phyloP scores from a whole-genome alignment of 2,888 invertebrate species.

The Drosophila greeni region DNA sequence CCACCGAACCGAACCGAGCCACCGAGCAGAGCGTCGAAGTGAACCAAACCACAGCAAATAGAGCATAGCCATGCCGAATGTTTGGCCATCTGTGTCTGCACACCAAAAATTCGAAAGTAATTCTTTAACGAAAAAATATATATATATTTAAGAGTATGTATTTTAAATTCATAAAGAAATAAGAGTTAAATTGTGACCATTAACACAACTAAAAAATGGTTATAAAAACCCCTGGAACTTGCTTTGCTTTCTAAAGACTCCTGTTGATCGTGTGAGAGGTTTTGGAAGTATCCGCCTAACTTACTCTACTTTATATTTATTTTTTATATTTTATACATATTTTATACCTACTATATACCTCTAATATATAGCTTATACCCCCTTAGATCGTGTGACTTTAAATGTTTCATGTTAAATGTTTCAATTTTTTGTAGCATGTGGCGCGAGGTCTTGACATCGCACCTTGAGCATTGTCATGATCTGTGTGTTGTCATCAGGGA shows the following conservation, averaged over 20 bases:
- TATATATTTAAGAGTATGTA: too few species aligned
- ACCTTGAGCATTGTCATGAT: constrained; percentile 68
- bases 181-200: too few species aligned
- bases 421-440: constrained; percentile 44
- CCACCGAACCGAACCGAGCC: constrained; percentile 9
- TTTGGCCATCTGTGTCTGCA: constrained; percentile 65
- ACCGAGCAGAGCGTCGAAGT: constrained; percentile 14
- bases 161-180: too few species aligned
- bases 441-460: constrained; percentile 72
- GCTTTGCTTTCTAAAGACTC: too few species aligned
- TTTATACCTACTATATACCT: too few species aligned
- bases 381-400: constrained; percentile 1
- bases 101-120: constrained; percentile 55
- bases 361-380: too few species aligned
- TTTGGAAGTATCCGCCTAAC: too few species aligned
- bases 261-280: too few species aligned
- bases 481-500: constrained; percentile 50
- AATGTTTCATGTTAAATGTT: constrained; percentile 4
- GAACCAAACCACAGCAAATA: constrained; percentile 48
- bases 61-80: constrained; percentile 60
- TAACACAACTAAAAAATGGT: too few species aligned
- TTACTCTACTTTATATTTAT: too few species aligned
- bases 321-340: too few species aligned
- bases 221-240: too few species aligned
- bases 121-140: neutral